phyloP scores from a whole-genome alignment of 2,888 invertebrate species.

The Malthinus seriepunctatus region DNA sequence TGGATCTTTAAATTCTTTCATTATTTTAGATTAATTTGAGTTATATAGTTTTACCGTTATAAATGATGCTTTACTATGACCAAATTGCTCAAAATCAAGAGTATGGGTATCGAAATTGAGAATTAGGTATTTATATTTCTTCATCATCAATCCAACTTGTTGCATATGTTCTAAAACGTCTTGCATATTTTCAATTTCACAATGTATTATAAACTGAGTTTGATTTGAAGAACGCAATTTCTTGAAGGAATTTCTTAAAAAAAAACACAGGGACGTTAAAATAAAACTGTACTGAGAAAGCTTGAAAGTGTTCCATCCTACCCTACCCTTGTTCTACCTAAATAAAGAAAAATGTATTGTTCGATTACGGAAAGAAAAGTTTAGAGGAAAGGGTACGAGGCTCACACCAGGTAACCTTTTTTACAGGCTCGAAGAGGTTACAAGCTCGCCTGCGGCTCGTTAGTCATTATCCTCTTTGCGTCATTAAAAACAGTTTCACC shows the following conservation, averaged over 20 bases:
- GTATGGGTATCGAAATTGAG: conserved; percentile 63
- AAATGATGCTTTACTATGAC: conserved; percentile 63
- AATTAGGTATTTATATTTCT: conserved; percentile 60
- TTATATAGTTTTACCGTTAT: conserved; percentile 53
- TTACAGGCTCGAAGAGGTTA: no score
- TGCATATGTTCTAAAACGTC: conserved; percentile 61
- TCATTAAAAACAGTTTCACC: no score
- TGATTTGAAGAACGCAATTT: conserved; percentile 48
- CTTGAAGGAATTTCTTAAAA: conserved; percentile 10
- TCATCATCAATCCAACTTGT: conserved; percentile 64
- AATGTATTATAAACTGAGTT: conserved; percentile 60
- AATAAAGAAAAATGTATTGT: no score
- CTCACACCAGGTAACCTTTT: no score
- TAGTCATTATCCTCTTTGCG: no score
- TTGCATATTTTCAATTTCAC: conserved; percentile 54
- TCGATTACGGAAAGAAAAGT: no score
- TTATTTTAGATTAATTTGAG: no score
- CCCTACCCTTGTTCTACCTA: no score
- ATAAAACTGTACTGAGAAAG: neutral
- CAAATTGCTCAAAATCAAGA: conserved; percentile 60
- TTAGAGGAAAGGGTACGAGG: no score
- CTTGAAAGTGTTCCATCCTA: neutral
- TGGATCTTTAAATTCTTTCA: conserved; percentile 52
- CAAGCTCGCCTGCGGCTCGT: no score
- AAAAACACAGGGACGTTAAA: neutral